phyloP scores from a whole-genome alignment of 2,888 invertebrate genomes.

The Euspilapteryx auroguttella region DNA sequence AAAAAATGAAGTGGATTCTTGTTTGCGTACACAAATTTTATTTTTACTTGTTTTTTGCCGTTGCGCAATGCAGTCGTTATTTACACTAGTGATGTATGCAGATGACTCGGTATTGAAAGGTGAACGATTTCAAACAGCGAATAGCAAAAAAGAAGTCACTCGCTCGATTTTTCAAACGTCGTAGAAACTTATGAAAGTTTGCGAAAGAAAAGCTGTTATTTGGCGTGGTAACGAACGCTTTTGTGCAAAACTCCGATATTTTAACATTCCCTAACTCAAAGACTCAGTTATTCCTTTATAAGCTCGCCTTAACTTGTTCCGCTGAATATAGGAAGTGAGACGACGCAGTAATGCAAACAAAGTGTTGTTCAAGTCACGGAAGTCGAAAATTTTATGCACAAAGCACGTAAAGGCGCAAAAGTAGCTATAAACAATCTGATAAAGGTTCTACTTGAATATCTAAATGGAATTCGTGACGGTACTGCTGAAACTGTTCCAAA shows the following conservation, averaged over 20 bases:
- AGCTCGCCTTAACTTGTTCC: constrained; percentile 3
- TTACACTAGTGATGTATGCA: too few species aligned
- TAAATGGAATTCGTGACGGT: constrained; percentile 5
- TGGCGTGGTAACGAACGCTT: constrained; percentile 21
- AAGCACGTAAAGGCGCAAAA: constrained; percentile 6
- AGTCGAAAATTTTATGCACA: constrained; percentile 4
- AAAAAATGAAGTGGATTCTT: constrained; percentile 1
- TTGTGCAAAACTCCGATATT: constrained; percentile 12
- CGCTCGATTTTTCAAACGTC: too few species aligned
- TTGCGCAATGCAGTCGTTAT: too few species aligned
- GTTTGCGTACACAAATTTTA: too few species aligned
- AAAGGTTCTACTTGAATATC: constrained; percentile 6
- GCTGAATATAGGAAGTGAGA: constrained; percentile 3
- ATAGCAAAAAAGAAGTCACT: too few species aligned
- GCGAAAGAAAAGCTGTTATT: constrained; percentile 21
- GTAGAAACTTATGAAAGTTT: constrained; percentile 2
- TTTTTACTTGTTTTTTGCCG: too few species aligned
- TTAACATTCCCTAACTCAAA: constrained; percentile 3
- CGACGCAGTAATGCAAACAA: constrained; percentile 6
- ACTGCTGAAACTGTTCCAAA: too few species aligned
- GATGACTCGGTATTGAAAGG: too few species aligned
- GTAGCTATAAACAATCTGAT: constrained; percentile 8
- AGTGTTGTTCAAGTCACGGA: constrained; percentile 4
- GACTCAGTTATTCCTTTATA: constrained; percentile 5
- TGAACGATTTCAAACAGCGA: too few species aligned